Percentiles rank a stretch among this genome's conserved stretches.
These are phyloP conservation scores for Microctonus hyperodae DNA, from an alignment of 2,888 invertebrate genomes.

Conservation along the genomic window DNA sequence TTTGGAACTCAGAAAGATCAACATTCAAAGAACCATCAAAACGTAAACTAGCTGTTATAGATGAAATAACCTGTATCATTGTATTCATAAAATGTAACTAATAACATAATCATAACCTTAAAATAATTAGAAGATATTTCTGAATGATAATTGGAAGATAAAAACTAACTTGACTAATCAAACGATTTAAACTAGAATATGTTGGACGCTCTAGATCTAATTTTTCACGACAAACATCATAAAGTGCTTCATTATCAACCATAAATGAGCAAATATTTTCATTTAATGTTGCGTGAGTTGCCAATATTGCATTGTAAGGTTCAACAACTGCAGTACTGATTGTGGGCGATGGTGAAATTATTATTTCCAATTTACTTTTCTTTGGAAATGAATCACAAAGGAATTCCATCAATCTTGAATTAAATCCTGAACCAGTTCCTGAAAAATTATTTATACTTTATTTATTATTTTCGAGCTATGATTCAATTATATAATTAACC, in stretches of 20 bases:
- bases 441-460: slow-evolving; percentile 40
- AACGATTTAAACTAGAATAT: slow-evolving; percentile 68
- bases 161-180: slow-evolving; percentile 62
- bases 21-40: slow-evolving; percentile 40
- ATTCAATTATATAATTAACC: slow-evolving; percentile 17
- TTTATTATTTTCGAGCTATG: not conserved
- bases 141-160: slow-evolving; percentile 54
- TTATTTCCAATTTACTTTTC: slow-evolving; percentile 66
- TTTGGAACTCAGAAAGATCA: slow-evolving; percentile 43
- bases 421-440: slow-evolving; percentile 59
- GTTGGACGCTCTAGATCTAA: slow-evolving; percentile 67
- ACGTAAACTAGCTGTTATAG: slow-evolving; percentile 63
- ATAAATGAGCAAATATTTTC: slow-evolving; percentile 58
- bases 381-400: slow-evolving; percentile 64
- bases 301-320: slow-evolving; percentile 60
- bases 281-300: slow-evolving; percentile 58
- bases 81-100: not conserved
- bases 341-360: slow-evolving; percentile 59
- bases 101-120: not conserved
- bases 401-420: slow-evolving; percentile 57
- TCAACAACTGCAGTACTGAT: slow-evolving; percentile 61
- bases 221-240: slow-evolving; percentile 66
- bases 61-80: slow-evolving; percentile 54
- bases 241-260: slow-evolving; percentile 58
- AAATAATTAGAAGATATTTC: slow-evolving; percentile 36